phyloP scores from a whole-genome alignment of 2,888 invertebrate genomes.

The Archips crataeganus region DNA sequence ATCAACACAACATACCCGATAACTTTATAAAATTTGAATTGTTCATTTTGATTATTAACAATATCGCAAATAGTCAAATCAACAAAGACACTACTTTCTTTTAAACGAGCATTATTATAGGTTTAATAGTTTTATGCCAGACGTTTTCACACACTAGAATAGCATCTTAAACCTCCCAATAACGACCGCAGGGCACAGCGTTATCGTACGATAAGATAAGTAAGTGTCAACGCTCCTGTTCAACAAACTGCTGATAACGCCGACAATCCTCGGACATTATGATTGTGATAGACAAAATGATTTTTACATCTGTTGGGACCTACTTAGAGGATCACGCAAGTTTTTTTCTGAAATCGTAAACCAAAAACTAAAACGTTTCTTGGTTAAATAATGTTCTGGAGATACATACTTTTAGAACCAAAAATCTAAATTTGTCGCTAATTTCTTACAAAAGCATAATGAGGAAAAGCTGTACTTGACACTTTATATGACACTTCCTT shows the following conservation, averaged over 20 bases:
- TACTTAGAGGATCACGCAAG: neutral
- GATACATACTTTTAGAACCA: too few relatives aligned
- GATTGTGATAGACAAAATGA: slow-evolving; percentile 26
- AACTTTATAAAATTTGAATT: neutral
- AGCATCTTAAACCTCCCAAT: slow-evolving; percentile 13
- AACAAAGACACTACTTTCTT: neutral
- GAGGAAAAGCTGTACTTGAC: too few relatives aligned
- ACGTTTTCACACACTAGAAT: neutral
- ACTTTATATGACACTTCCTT: too few relatives aligned
- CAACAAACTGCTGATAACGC: slow-evolving; percentile 55
- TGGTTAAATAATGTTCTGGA: too few relatives aligned
- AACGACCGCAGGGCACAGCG: slow-evolving; percentile 23
- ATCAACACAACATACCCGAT: neutral
- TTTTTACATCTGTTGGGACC: slow-evolving; percentile 17
- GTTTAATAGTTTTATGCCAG: neutral
- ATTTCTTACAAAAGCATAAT: too few relatives aligned
- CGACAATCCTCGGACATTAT: slow-evolving; percentile 46
- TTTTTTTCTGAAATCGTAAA: too few relatives aligned
- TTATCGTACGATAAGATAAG: slow-evolving; percentile 59
- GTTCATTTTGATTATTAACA: too few relatives aligned
- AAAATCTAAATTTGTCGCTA: too few relatives aligned
- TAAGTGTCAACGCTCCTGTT: slow-evolving; percentile 59
- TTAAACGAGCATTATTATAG: neutral
- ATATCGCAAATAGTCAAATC: too few relatives aligned
- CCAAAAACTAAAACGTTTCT: too few relatives aligned